Base-by-base conservation (phyloP, 2,797 vertebrate genomes). In the Sus cebifrons region DNA sequence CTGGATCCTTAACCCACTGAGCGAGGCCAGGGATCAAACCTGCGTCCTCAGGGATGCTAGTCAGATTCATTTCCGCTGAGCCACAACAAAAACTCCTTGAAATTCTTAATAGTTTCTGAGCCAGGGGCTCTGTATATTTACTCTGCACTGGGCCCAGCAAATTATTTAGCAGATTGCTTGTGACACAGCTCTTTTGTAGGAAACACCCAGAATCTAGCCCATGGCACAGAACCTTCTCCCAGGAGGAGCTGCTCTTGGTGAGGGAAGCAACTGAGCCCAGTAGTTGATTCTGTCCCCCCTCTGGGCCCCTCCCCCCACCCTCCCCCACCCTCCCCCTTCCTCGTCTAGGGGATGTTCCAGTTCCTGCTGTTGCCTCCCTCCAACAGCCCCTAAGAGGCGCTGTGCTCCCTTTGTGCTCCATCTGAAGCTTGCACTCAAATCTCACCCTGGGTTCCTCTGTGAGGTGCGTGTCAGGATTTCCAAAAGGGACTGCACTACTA, bases 251-350 rank as follows among this genome's bases (percentile, higher is more conserved):
- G n/a, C 25, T 71, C 25, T 15, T n/a, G 62, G 29, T 23, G 44
- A 89, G 56, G 54, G n/a, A 78, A 7, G 20, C 36, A 25, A 27
- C 27, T 49, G 29, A 78, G 62, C 17, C 81, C 25, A 75, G 21
- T 6, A 25, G 44, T 62, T 40, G 65, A 54, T 20, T 52, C n/a
- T 56, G 44, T 23, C 1, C 5, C 5, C 18, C n/a, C 0, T 56
- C 27, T 18, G 6, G 10, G 15, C 3, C 3, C 29, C 17, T 12
- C 29, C 29, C 11, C 15, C 3, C 1, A 3, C 14, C 32, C 16
- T 1, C 0, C 21, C 27, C 13, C 15, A 7, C 6, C 2, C 17
- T 18, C 9, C 29, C 7, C 16, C 14, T 62, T 54, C 65, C 44
- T 49, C 23, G 52, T 84, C 49, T 1, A 5, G 27, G 44, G 49